Evolutionary conservation across 2,797 vertebrate species (phyloP), one percentile per base, ranked within the genome.

Genomic region (Acanthornis magna): DNA sequence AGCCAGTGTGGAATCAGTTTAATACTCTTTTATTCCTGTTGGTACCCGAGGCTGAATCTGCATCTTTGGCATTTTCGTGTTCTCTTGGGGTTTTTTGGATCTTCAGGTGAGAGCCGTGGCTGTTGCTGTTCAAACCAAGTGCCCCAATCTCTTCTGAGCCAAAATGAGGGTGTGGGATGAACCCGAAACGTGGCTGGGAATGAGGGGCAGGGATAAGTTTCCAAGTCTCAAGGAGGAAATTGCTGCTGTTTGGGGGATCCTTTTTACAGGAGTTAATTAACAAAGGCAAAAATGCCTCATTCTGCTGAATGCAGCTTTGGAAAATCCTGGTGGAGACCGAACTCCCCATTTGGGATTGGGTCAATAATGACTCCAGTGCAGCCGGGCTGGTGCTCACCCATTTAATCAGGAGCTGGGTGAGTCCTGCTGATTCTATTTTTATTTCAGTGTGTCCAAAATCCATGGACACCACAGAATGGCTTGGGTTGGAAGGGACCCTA

Each of bases 181-280:
- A 2, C 20, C 45, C 21, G 15, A 50, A 65, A 29, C 1, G 3
- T 1, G 45, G 26, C 34, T 2, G 3, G 54, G 42, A 57, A 5
- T 34, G 18, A 23, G 19, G 42, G 17, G 5, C 47, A 60, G 30
- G 71, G 51, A 23, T 19, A 34, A 63, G 0, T 66, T 54, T 29
- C 9, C 21, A 17, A 32, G 14, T 84, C 65, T 40, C 57, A 38
- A 51, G 74, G 54, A 50, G 20, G 36, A 8, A 65, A 42, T 10
- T 78, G 26, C 38, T 91, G 74, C 19, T 61, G 25, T 38, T 81
- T 32, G 26, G 36, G 40, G 47, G 10, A 0, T 78, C 7, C 22
- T 20, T 79, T 5, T 62, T 70, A 30, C 10, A 72, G n/a, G 19
- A 76, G 30, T 62, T 91, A 20, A 72, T 78, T 58, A 88, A 66